Base-by-base conservation (phyloP, 2,888 invertebrate genomes). In the Amblyjoppa fuscipennis region DNA sequence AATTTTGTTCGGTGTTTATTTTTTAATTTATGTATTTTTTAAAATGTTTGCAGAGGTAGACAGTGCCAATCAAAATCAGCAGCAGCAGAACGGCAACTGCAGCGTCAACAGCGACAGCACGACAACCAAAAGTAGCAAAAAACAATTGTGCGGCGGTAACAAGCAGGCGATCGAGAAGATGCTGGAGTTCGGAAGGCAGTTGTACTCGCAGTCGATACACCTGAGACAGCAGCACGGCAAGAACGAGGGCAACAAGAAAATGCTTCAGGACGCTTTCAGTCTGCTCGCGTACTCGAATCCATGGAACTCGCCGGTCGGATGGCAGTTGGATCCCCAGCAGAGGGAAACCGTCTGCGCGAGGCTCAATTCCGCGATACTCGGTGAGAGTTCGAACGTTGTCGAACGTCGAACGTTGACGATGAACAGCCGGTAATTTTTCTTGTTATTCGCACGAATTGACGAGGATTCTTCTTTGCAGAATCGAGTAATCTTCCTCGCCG, bases 241-340 rank as follows among this genome's bases (percentile, higher is more conserved):
- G 94, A 97, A 96, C 94, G 97, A 97, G 92, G 95, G 95, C 87
- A 98, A 98, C 95, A 98, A 98, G 94, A 97, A 98, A 95, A 98
- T 99, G 97, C 95, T 99, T 84, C 95, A 99, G 97, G 98, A 99
- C 95, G 99, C 99, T 93, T 99, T 99, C 96, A 99, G 99, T 95
- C 96, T 99, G 93, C 95, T 99, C 93, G 99, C 99, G 71, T 99
- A 99, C 95, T 97, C 98, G 91, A 99, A 99, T 95, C 99, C 99
- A 45, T 99, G 98, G 98, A 97, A 97, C 93, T 99, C 99, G 95
- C 99, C 99, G 25, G 97, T 99, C 86, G 99, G 99, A 86, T 98
- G 98, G 97, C 98, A 99, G 95, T 95, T 99, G 91, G 97, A 98
- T 94, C 98, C 99, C n/a, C 96, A 97, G 90, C 98, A 99, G 93